These are phyloP conservation scores for Tangara arthus DNA, from an alignment of 2,797 vertebrate genomes.

Conservation along the genomic window DNA sequence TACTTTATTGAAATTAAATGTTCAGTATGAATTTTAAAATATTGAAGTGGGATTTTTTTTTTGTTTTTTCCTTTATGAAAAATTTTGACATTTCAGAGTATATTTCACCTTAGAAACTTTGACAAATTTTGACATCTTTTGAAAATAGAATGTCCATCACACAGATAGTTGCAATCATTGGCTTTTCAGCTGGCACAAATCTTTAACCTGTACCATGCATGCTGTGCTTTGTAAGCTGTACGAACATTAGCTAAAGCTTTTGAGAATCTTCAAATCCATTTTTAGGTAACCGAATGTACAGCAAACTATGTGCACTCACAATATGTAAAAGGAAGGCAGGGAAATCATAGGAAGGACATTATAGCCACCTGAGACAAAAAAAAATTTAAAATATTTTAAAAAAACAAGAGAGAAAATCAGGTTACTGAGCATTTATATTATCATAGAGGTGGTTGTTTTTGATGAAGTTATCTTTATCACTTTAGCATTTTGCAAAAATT, in stretches of 20 bases:
- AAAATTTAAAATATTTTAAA: background rate
- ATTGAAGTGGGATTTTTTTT: accelerated
- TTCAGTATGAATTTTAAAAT: background rate
- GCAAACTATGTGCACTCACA: background rate
- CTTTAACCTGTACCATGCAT: background rate
- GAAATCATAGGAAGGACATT: background rate
- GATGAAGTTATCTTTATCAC: background rate
- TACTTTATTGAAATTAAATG: background rate
- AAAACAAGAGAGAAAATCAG: background rate
- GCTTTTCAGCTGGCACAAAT: background rate
- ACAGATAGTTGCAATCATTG: background rate
- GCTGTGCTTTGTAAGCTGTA: background rate
- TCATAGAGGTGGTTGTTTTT: background rate
- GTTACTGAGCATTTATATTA: background rate
- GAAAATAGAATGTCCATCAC: background rate
- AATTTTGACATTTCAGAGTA: background rate
- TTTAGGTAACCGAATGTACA: background rate
- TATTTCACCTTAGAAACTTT: background rate
- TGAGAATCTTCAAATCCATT: background rate
- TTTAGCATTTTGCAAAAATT: background rate
- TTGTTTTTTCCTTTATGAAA: background rate
- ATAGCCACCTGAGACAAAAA: background rate
- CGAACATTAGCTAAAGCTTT: background rate
- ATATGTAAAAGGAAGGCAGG: background rate
- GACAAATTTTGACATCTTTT: background rate